Evolutionary conservation across 2,113 vertebrate genomes (phyloP).

Genomic region (Lanius collurio): DNA sequence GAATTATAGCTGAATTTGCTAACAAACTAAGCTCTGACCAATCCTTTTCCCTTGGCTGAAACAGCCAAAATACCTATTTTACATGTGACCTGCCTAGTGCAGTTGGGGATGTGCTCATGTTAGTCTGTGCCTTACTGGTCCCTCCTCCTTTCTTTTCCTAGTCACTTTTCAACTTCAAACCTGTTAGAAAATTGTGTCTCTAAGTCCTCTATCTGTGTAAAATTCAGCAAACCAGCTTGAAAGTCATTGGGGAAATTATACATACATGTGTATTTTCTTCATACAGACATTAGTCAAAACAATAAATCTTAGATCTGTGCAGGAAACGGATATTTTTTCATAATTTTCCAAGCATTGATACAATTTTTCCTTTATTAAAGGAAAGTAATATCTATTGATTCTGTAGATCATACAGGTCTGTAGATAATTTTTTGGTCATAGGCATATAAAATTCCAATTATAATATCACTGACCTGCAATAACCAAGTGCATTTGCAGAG

Average conservation of each 20-base stretch:
- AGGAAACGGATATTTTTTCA: neutral
- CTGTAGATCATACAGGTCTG: neutral
- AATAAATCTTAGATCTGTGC: neutral
- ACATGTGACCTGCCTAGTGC: neutral
- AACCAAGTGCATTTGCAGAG: neutral
- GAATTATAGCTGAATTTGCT: neutral
- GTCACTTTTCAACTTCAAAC: neutral
- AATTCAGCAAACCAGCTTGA: neutral
- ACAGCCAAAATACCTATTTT: neutral
- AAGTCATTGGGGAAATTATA: neutral
- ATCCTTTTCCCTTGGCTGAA: neutral
- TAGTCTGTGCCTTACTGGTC: neutral
- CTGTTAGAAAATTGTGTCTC: neutral
- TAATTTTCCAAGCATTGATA: neutral
- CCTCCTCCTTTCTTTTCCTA: fast-evolving
- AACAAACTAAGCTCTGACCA: neutral
- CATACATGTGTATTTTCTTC: neutral
- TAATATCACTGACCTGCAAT: neutral
- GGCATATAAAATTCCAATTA: neutral
- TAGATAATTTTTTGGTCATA: neutral
- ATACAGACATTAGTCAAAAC: neutral
- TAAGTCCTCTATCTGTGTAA: neutral
- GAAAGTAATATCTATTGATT: neutral
- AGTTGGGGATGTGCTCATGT: neutral
- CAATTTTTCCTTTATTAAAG: neutral